phyloP scores from a whole-genome alignment of 2,888 invertebrate species.

The Sinopyrophorus schimmeli region DNA sequence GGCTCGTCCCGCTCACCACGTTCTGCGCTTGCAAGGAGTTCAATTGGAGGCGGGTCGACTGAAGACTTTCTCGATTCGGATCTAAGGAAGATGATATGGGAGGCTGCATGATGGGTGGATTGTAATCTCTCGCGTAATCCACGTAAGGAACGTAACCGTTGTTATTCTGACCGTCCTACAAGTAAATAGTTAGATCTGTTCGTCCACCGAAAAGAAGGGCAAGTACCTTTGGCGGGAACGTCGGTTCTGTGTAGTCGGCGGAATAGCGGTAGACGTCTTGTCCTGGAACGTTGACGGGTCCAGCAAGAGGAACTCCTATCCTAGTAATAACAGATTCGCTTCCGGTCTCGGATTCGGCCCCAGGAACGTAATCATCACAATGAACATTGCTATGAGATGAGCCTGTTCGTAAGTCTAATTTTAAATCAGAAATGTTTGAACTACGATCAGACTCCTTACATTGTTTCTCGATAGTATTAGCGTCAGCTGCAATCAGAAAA shows the following conservation, averaged over 20 bases:
- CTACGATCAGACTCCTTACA: slow-evolving; percentile 84
- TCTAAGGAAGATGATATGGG: slow-evolving; percentile 62
- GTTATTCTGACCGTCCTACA: slow-evolving; percentile 77
- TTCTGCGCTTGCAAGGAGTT: slow-evolving; percentile 52
- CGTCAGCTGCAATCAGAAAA: slow-evolving; percentile 48
- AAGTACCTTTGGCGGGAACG: slow-evolving; percentile 71
- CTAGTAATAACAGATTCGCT: slow-evolving; percentile 61
- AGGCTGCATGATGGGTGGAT: slow-evolving; percentile 70
- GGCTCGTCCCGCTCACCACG: slow-evolving; percentile 44
- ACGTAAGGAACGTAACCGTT: slow-evolving; percentile 88
- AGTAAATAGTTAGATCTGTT: background rate
- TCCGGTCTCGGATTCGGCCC: slow-evolving; percentile 60
- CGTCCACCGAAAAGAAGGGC: no score
- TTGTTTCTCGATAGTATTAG: slow-evolving; percentile 61
- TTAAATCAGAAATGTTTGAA: slow-evolving; percentile 90
- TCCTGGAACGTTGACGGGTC: slow-evolving; percentile 73
- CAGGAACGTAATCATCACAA: slow-evolving; percentile 60
- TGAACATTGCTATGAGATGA: slow-evolving; percentile 73
- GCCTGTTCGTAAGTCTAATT: slow-evolving; percentile 83
- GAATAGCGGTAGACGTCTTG: slow-evolving; percentile 73
- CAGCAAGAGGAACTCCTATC: slow-evolving; percentile 74
- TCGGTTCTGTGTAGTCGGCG: slow-evolving; percentile 77
- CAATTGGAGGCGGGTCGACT: slow-evolving; percentile 54
- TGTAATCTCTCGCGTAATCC: slow-evolving; percentile 87
- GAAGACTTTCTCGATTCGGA: slow-evolving; percentile 49